phyloP scores from a whole-genome alignment of 2,113 vertebrate genomes.

The Sturnus vulgaris region DNA sequence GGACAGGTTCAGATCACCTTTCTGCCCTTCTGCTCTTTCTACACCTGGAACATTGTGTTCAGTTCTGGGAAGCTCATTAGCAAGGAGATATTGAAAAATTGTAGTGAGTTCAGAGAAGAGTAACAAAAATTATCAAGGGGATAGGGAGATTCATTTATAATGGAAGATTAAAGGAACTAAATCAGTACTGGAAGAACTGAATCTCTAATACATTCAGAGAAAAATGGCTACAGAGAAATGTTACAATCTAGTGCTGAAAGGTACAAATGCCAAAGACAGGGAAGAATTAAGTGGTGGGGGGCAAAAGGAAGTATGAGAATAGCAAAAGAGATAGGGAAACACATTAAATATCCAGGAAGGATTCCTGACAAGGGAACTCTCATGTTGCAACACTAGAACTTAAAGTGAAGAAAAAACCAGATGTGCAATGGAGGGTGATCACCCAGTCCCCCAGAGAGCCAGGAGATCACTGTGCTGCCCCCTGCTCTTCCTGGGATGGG shows the following conservation, averaged over 20 bases:
- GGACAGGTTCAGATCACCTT: background rate
- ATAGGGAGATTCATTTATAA: slow-evolving; percentile 41
- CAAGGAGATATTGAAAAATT: slow-evolving; percentile 44
- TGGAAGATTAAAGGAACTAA: slow-evolving; percentile 53
- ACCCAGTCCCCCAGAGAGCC: rapidly evolving
- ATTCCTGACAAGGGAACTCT: background rate
- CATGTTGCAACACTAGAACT: background rate
- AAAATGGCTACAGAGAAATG: slow-evolving; percentile 3
- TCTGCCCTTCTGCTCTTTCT: background rate
- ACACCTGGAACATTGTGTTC: background rate
- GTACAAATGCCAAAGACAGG: background rate
- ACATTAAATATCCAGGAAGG: background rate
- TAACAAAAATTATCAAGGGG: slow-evolving; percentile 57
- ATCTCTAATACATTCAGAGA: slow-evolving; percentile 25
- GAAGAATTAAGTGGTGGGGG: background rate
- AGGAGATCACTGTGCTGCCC: background rate
- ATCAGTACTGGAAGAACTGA: slow-evolving; percentile 6
- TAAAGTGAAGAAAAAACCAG: background rate
- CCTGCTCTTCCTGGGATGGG: background rate
- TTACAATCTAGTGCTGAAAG: background rate
- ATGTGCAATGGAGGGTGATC: too few species aligned
- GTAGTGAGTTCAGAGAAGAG: slow-evolving; percentile 43
- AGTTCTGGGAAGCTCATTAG: slow-evolving; percentile 32
- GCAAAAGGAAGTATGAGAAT: background rate
- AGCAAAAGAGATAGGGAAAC: background rate